A percentile compares a stretch with the other conserved stretches of the same genome.
These are phyloP conservation scores for Phania funesta DNA, from an alignment of 2,888 invertebrate genomes.

Conservation along the genomic window DNA sequence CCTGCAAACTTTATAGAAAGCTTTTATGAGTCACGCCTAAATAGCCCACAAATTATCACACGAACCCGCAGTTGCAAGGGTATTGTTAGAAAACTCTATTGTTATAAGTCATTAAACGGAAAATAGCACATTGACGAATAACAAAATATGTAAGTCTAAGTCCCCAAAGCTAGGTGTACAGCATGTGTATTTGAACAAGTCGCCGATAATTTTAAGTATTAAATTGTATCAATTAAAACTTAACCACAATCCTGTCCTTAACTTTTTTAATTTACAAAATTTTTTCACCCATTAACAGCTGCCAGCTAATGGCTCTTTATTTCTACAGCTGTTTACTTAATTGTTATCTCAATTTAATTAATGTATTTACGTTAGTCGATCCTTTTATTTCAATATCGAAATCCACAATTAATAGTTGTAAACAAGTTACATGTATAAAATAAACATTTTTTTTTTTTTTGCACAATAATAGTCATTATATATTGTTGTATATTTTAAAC, in stretches of 20 bases:
- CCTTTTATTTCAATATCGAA: conserved; percentile 17
- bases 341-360: conserved; percentile 29
- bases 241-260: background rate
- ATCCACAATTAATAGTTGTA: background rate
- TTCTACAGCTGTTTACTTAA: conserved; percentile 36
- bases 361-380: conserved; percentile 23
- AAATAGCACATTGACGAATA: no score
- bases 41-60: no score
- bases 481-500: background rate
- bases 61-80: no score
- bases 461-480: background rate
- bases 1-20: no score
- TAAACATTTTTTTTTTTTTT: background rate
- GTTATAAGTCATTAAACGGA: no score
- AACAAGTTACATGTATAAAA: background rate
- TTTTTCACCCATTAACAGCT: background rate
- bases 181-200: no score
- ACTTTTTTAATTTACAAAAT: background rate
- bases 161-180: no score
- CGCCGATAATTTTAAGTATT: no score
- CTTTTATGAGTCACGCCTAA: no score
- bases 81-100: no score
- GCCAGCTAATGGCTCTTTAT: conserved; percentile 15
- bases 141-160: no score
- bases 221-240: no score